Conservation (phyloP, 1,140 invertebrate species). For the Anastrepha ludens region DNA sequence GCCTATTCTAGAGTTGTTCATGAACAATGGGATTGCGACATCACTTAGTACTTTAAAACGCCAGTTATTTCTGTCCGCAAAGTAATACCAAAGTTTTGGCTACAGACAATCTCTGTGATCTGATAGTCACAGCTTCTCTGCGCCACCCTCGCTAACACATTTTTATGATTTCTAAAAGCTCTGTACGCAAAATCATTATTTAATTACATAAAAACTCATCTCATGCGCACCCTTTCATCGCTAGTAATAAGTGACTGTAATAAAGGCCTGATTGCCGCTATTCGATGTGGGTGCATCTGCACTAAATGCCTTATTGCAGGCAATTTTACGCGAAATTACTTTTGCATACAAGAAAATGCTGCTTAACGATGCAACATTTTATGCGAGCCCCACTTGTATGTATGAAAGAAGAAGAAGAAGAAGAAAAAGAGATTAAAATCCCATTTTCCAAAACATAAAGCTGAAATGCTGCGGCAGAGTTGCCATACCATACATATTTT, state of each 20-base stretch:
- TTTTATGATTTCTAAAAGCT: too few species aligned
- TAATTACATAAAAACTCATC: background rate
- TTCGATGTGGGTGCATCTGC: slow-evolving; percentile 26
- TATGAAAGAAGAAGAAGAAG: background rate
- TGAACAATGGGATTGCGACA: too few species aligned
- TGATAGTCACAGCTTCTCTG: too few species aligned
- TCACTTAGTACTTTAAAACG: too few species aligned
- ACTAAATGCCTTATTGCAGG: slow-evolving; percentile 26
- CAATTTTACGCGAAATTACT: slow-evolving; percentile 35
- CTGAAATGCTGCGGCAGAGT: background rate
- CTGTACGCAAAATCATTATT: too few species aligned
- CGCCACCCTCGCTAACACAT: too few species aligned
- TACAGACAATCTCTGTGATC: too few species aligned
- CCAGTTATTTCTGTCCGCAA: too few species aligned
- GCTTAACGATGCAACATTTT: background rate
- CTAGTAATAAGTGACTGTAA: background rate
- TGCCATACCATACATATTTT: slow-evolving; percentile 15
- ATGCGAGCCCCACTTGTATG: background rate
- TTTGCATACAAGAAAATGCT: slow-evolving; percentile 32
- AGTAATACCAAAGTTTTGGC: too few species aligned
- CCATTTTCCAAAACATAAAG: slow-evolving; percentile 17
- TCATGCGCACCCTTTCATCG: background rate
- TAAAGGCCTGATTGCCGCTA: background rate
- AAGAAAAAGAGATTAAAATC: slow-evolving; percentile 38
- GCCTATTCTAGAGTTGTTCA: too few species aligned